phyloP scores from a whole-genome alignment of 2,888 invertebrate genomes.

The Tachina grossa region DNA sequence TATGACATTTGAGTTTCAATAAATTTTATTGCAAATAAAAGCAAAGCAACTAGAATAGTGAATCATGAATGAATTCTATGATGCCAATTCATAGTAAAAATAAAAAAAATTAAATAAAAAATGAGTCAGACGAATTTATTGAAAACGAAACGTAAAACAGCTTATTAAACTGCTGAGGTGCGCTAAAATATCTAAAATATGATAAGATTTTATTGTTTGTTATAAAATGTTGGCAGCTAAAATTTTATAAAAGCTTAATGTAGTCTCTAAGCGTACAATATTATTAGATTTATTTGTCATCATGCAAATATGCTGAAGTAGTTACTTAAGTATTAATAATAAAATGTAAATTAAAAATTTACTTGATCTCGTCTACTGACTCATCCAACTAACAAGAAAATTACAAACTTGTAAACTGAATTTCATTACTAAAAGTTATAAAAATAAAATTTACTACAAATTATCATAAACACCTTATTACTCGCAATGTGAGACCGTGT shows the following conservation, averaged over 20 bases:
- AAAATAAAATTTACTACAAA: neutral
- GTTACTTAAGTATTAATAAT: too few relatives aligned
- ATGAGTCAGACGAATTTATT: constrained; percentile 38
- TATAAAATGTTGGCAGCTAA: too few relatives aligned
- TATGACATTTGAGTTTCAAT: constrained; percentile 55
- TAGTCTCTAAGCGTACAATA: too few relatives aligned
- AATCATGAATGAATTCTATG: constrained; percentile 65
- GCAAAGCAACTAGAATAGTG: constrained; percentile 34
- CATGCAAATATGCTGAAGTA: too few relatives aligned
- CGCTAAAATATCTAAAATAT: neutral
- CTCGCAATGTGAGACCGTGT: neutral
- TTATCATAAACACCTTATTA: constrained; percentile 12
- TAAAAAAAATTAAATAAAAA: neutral
- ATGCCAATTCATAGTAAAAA: constrained; percentile 19
- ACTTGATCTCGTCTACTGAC: neutral
- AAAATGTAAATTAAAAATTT: neutral
- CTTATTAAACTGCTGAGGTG: neutral
- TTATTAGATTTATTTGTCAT: too few relatives aligned
- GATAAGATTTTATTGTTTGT: neutral
- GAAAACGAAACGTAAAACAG: neutral
- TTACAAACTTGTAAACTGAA: too few relatives aligned
- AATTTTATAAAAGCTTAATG: too few relatives aligned
- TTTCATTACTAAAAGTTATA: too few relatives aligned
- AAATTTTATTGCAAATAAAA: constrained; percentile 29
- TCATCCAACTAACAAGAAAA: constrained; percentile 3